phyloP scores from a whole-genome alignment of 2,797 vertebrate genomes.

The Sphaeramia orbicularis region DNA sequence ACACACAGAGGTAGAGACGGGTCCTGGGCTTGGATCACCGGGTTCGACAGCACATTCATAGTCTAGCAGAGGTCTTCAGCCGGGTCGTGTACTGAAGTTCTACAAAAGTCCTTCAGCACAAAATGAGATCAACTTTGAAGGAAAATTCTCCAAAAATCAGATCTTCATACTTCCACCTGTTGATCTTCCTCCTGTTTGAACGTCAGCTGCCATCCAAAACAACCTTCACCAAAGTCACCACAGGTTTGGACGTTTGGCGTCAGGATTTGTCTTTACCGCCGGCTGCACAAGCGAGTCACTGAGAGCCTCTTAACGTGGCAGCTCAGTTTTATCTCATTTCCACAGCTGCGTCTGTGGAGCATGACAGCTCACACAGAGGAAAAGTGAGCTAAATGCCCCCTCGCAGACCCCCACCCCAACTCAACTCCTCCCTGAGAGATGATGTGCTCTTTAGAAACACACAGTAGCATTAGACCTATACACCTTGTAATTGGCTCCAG shows the following conservation, averaged over 20 bases:
- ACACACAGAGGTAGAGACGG: constrained; percentile 64
- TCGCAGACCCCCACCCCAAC: constrained; percentile 65
- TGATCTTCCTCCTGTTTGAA: constrained; percentile 15
- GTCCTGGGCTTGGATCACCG: constrained; percentile 63
- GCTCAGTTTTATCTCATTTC: constrained; percentile 73
- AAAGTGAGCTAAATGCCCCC: constrained; percentile 81
- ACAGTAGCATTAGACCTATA: background rate
- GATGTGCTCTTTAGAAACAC: constrained; percentile 28
- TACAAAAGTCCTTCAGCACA: constrained; percentile 12
- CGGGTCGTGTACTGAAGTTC: background rate
- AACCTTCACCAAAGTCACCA: constrained; percentile 20
- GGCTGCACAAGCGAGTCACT: constrained; percentile 38
- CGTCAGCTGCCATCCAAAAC: constrained; percentile 58
- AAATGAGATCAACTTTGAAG: background rate
- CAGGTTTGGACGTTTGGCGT: constrained; percentile 24
- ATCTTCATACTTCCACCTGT: constrained; percentile 47
- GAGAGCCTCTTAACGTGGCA: constrained; percentile 51
- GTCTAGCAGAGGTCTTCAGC: constrained; percentile 25
- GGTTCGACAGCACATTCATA: constrained; percentile 75
- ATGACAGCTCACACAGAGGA: constrained; percentile 67
- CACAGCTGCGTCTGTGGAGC: constrained; percentile 66
- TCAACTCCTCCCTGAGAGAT: constrained; percentile 70
- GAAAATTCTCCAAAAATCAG: constrained; percentile 28
- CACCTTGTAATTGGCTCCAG: too few relatives aligned
- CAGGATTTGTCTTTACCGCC: constrained; percentile 13